Percentiles rank a stretch among this genome's conserved stretches.
Evolutionary conservation across 35 echinoderm and acorn worm genomes (phyloP).

Genomic region (Strongylocentrotus purpuratus): DNA sequence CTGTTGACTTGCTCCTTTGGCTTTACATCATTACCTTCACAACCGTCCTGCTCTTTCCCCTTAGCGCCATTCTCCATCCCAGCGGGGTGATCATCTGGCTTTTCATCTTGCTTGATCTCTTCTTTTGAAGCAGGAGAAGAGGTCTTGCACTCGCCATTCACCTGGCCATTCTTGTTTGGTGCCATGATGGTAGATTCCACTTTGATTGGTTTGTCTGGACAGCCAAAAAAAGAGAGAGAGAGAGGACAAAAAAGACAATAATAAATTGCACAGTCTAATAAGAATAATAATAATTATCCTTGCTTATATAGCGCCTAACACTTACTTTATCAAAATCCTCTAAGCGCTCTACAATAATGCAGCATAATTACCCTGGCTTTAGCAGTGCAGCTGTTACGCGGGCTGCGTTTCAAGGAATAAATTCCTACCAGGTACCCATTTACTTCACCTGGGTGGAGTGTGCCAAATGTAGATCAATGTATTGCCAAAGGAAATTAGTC

Average conservation of each 20-base stretch:
- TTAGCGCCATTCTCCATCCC: neutral
- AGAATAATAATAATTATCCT: too few relatives aligned
- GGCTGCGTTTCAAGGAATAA: too few relatives aligned
- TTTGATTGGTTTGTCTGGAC: neutral
- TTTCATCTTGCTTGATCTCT: neutral
- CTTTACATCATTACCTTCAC: neutral
- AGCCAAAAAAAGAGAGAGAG: neutral
- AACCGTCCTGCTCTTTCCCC: neutral
- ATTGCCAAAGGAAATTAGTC: too few relatives aligned
- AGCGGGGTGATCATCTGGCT: neutral
- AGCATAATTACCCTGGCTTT: too few relatives aligned
- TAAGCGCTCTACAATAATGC: too few relatives aligned
- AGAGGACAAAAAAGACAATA: neutral
- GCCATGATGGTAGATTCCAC: constrained; percentile 2
- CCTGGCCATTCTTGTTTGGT: constrained; percentile 17
- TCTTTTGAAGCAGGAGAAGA: neutral
- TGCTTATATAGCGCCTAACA: too few relatives aligned
- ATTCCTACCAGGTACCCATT: too few relatives aligned
- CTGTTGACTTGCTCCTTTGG: neutral
- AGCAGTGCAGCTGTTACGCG: too few relatives aligned
- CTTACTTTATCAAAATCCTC: too few relatives aligned
- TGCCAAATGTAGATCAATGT: too few relatives aligned
- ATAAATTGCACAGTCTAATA: neutral
- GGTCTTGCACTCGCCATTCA: neutral
- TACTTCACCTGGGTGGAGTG: too few relatives aligned